phyloP scores from a whole-genome alignment of 2,888 invertebrate species.

The Parnassius apollo region DNA sequence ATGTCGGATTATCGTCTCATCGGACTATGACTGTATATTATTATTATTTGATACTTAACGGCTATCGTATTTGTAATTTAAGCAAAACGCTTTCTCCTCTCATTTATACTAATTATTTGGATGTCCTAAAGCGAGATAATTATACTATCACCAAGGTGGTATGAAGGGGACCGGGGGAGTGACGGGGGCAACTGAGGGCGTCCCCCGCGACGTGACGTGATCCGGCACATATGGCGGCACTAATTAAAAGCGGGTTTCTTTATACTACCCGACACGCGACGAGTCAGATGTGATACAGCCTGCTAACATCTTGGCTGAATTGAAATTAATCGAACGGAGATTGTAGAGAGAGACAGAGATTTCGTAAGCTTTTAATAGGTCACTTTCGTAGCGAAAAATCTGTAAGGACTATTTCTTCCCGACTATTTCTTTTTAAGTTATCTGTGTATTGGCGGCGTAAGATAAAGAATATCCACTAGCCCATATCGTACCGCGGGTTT shows the following conservation, averaged over 20 bases:
- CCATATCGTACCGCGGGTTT: no score
- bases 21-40: no score
- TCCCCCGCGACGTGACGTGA: constrained; percentile 70
- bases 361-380: no score
- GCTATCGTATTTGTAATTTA: no score
- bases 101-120: constrained; percentile 40
- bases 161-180: constrained; percentile 32
- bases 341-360: background rate
- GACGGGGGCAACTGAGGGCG: constrained; percentile 30
- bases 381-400: no score
- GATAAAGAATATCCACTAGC: no score
- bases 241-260: constrained; percentile 60
- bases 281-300: constrained; percentile 18
- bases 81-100: constrained; percentile 19
- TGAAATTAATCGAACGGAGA: background rate
- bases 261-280: constrained; percentile 31
- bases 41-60: no score
- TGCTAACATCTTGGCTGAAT: background rate
- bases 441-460: no score
- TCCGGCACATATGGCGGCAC: constrained; percentile 70
- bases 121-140: constrained; percentile 60
- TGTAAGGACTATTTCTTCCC: no score
- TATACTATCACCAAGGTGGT: constrained; percentile 70
- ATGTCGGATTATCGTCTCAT: no score
- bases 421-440: no score